Evolutionary conservation across 2,113 vertebrate genomes (phyloP).

Genomic region (Poicephalus gulielmi): DNA sequence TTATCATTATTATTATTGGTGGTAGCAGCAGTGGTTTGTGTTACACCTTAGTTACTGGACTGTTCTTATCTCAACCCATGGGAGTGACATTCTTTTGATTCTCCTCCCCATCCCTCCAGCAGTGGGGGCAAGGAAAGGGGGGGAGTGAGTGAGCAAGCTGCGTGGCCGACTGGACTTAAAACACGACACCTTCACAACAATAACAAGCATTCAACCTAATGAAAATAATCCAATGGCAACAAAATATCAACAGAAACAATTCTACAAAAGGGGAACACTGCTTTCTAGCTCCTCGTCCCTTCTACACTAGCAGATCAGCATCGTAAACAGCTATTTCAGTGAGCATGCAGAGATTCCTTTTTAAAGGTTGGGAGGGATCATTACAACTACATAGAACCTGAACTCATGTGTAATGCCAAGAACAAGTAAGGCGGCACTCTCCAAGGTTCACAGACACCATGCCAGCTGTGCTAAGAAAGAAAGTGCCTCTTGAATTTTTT

Average conservation of each 20-base stretch:
- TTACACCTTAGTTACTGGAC: too few species aligned
- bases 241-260: not conserved
- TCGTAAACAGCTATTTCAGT: not conserved
- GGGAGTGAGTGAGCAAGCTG: too few species aligned
- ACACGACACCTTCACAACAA: not conserved
- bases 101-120: too few species aligned
- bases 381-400: not conserved
- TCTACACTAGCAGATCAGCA: not conserved
- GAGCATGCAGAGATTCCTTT: not conserved
- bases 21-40: too few species aligned
- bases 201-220: not conserved
- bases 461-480: not conserved
- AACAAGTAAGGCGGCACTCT: not conserved
- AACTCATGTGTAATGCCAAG: rapidly evolving
- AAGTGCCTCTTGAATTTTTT: not conserved
- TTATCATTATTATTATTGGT: too few species aligned
- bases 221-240: not conserved
- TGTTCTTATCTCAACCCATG: too few species aligned
- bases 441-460: not conserved
- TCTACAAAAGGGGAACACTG: not conserved
- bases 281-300: not conserved
- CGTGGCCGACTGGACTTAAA: too few species aligned
- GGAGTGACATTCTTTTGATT: too few species aligned
- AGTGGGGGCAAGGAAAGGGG: too few species aligned
- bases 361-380: not conserved